phyloP scores from a whole-genome alignment of 1,140 invertebrate species.

The Aphelinus atriplicis region DNA sequence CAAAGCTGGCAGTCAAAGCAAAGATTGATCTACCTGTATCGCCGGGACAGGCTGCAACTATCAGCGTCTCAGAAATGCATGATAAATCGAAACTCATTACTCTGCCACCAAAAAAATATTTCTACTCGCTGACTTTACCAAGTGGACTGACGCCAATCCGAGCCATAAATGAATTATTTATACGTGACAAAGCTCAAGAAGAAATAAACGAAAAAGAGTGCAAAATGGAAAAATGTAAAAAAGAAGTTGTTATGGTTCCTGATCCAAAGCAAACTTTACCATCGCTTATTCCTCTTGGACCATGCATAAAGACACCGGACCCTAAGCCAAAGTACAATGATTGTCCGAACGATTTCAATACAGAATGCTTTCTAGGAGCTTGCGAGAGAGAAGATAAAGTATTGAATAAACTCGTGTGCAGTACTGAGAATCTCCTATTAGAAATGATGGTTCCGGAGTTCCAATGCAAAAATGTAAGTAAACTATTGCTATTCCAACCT shows the following conservation, averaged over 20 bases:
- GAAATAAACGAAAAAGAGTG: conserved; percentile 36
- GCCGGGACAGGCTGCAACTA: background rate
- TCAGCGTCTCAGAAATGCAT: background rate
- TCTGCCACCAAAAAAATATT: conserved; percentile 50
- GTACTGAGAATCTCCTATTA: conserved; percentile 55
- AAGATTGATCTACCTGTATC: conserved; percentile 36
- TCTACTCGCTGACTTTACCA: conserved; percentile 50
- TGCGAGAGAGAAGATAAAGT: conserved; percentile 36
- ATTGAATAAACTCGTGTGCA: conserved; percentile 46
- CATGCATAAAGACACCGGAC: conserved; percentile 56
- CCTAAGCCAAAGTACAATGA: conserved; percentile 30
- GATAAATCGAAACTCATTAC: conserved; percentile 52
- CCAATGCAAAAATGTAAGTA: no score
- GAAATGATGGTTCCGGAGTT: conserved; percentile 53
- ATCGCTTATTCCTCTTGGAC: conserved; percentile 56
- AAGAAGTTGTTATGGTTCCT: conserved; percentile 33
- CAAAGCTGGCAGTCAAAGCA: conserved; percentile 54
- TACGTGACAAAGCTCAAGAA: conserved; percentile 46
- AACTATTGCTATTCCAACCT: no score
- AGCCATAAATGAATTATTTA: conserved; percentile 56
- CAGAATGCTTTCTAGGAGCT: conserved; percentile 37
- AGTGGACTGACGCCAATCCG: conserved; percentile 53
- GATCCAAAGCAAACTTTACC: conserved; percentile 34
- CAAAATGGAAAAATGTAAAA: conserved; percentile 27
- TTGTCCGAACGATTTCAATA: conserved; percentile 43